Base-by-base conservation (phyloP, 2,113 vertebrate genomes). In the Casuarius casuarius region DNA sequence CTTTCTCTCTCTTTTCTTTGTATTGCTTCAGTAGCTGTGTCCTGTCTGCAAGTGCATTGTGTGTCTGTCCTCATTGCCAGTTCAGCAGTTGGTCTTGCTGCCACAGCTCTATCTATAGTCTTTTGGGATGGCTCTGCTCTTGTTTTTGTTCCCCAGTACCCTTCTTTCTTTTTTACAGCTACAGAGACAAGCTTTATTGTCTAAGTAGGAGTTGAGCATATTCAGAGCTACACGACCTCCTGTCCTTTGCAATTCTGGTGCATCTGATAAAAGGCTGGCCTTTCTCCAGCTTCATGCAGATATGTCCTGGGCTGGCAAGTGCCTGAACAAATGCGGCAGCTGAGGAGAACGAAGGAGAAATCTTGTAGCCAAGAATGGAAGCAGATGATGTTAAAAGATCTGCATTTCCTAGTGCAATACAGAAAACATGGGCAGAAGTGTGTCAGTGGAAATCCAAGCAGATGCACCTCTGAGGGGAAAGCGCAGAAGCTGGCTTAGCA, bases 1-100 rank as follows among this genome's bases (percentile, higher is more conserved):
- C 84, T n/a, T 84, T 73, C 38, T 95, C 67, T 89, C 78, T 82
- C 9, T 4, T 93, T 91, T 87, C 87, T 92, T 92, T 61, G 74
- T 71, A 82, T 91, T 63, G 74, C 91, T 92, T 90, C 62, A 46
- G 71, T 66, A 31, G 29, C 31, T 66, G 9, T 74, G n/a, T 40
- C 70, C 23, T 28, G 94, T 95, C 68, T 81, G 48, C 35, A 63
- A 75, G 46, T 72, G 51, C 61, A 17, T 26, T 31, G 8, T 87
- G 21, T 90, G 38, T 92, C 58, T 89, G 92, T 94, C 87, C 67
- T 87, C 3, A 2, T 94, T 87, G 40, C 46, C 61, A 56, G 23
- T 67, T 23, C 48, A 49, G 70, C 73, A 84, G 76, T 48, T 0
- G 0, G 26, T 68, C 84, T 58, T 66, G 33, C 40, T 89, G 38